Evolutionary conservation across 2,888 invertebrate species (phyloP).

Genomic region (Vesta saturnalis): DNA sequence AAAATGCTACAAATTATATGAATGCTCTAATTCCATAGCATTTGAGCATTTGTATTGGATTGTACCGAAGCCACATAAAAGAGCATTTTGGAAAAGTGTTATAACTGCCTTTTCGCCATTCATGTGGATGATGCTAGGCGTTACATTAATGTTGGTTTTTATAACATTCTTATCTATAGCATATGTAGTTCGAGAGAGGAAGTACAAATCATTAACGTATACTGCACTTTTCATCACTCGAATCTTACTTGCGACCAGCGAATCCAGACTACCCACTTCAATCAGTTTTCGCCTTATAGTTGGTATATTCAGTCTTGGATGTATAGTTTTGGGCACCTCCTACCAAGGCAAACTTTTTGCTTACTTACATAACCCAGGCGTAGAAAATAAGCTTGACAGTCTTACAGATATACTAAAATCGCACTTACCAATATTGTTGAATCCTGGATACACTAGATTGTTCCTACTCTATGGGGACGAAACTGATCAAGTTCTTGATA

Average conservation of each 20-base stretch:
- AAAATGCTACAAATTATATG: slow-evolving; percentile 11
- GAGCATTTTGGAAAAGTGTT: slow-evolving; percentile 28
- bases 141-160: not conserved
- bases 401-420: slow-evolving; percentile 23
- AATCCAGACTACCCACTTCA: slow-evolving; percentile 1
- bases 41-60: slow-evolving; percentile 20
- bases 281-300: slow-evolving; percentile 12
- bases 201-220: not conserved
- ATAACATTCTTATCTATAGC: slow-evolving; percentile 15
- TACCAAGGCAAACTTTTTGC: slow-evolving; percentile 25
- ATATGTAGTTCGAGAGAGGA: not conserved
- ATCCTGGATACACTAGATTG: not conserved
- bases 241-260: not conserved
- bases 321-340: slow-evolving; percentile 16
- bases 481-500: slow-evolving; percentile 10
- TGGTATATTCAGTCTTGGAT: not conserved
- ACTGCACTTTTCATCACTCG: slow-evolving; percentile 1
- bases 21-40: slow-evolving; percentile 12
- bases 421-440: not conserved
- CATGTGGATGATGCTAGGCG: slow-evolving; percentile 10
- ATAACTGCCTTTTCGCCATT: slow-evolving; percentile 3
- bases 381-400: slow-evolving; percentile 9
- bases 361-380: slow-evolving; percentile 21
- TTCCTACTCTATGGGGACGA: slow-evolving; percentile 12
- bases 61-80: slow-evolving; percentile 20